phyloP scores from a whole-genome alignment of 2,797 vertebrate species.

The Micropoecilia bifurca region DNA sequence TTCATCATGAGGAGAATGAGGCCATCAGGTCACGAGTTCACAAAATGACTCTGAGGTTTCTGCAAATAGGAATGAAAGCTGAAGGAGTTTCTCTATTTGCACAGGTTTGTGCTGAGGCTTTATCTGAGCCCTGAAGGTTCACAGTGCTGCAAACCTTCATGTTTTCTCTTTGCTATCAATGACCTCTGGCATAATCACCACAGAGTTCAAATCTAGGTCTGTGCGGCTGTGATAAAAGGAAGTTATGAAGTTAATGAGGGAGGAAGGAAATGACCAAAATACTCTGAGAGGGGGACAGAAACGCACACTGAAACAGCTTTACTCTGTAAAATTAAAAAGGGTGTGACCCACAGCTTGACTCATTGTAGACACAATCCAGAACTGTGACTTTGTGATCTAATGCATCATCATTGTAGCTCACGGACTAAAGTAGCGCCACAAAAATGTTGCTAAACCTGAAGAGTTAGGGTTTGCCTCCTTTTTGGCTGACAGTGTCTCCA shows the following conservation, averaged over 20 bases:
- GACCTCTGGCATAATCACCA: background rate
- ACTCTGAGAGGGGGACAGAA: slow-evolving; percentile 17
- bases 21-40: background rate
- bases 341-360: slow-evolving; percentile 71
- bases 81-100: slow-evolving; percentile 5
- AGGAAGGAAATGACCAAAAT: slow-evolving; percentile 42
- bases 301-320: slow-evolving; percentile 32
- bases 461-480: slow-evolving; percentile 40
- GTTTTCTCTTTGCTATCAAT: slow-evolving; percentile 1
- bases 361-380: slow-evolving; percentile 46
- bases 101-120: background rate
- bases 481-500: slow-evolving; percentile 21
- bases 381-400: slow-evolving; percentile 37
- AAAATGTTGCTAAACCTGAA: slow-evolving; percentile 18
- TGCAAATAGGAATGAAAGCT: background rate
- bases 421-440: slow-evolving; percentile 7
- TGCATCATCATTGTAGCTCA: slow-evolving; percentile 40
- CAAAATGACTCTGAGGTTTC: background rate
- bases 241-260: slow-evolving; percentile 28
- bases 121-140: background rate
- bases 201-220: slow-evolving; percentile 8
- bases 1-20: background rate
- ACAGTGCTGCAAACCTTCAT: background rate
- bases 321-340: slow-evolving; percentile 57
- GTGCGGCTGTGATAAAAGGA: background rate